Percentiles rank a stretch among this genome's conserved stretches.
phyloP scores from a whole-genome alignment of 2,797 vertebrate genomes.

The Clangula hyemalis region DNA sequence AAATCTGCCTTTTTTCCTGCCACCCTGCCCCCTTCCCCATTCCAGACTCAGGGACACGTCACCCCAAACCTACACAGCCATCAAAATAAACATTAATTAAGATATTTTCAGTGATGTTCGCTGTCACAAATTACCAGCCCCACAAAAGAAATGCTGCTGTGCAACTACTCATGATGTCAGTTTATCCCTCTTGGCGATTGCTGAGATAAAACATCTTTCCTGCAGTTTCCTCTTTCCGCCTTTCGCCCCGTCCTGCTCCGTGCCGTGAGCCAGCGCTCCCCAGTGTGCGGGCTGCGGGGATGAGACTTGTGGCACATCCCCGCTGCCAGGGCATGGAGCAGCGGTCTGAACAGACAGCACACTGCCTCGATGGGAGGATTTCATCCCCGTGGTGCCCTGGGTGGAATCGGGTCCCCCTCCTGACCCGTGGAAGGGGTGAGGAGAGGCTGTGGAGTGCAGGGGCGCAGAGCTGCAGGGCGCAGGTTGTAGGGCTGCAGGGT shows the following conservation, averaged over 20 bases:
- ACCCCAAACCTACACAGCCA: conserved; percentile 60
- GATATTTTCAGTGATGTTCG: conserved; percentile 46
- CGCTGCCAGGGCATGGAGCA: fast-evolving
- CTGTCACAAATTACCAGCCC: conserved; percentile 65
- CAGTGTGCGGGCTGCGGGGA: neutral
- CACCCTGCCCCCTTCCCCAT: neutral
- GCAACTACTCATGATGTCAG: conserved; percentile 61
- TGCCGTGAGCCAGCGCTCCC: fast-evolving
- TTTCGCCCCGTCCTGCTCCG: neutral
- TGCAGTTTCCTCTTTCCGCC: neutral
- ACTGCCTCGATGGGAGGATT: fast-evolving
- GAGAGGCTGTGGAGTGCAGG: neutral
- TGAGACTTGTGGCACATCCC: neutral
- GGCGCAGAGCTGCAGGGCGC: no score
- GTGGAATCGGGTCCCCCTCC: neutral
- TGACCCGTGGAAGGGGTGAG: fast-evolving
- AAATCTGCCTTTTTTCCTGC: neutral
- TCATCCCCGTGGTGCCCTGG: neutral
- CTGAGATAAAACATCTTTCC: conserved; percentile 38
- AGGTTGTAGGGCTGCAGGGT: fast-evolving
- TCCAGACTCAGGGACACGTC: conserved; percentile 53
- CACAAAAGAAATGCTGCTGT: conserved; percentile 42
- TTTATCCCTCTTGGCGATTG: conserved; percentile 16
- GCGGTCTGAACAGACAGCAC: fast-evolving
- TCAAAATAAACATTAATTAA: conserved; percentile 72